phyloP scores from a whole-genome alignment of 64 coral and sea anemone genomes.

The Dendrophyllia cribrosa region DNA sequence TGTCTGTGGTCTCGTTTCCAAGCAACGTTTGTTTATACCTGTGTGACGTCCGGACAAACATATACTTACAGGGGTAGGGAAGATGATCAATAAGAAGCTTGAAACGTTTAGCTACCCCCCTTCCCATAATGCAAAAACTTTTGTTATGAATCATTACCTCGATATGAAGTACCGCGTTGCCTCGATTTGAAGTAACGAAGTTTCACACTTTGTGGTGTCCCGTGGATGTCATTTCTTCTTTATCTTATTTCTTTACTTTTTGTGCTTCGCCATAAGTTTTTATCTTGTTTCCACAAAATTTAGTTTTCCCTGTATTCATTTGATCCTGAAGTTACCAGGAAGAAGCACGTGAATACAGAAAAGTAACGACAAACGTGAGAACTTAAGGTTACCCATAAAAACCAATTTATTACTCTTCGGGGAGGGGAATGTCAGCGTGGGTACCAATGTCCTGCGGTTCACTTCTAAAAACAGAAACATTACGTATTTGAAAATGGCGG shows the following conservation, averaged over 20 bases:
- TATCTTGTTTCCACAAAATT: too few species aligned
- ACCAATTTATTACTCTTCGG: background rate
- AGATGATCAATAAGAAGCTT: background rate
- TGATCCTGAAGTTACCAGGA: too few species aligned
- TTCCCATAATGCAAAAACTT: background rate
- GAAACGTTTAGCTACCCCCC: background rate
- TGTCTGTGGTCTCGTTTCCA: constrained; percentile 27
- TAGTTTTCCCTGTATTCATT: too few species aligned
- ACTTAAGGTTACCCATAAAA: too few species aligned
- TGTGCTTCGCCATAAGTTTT: too few species aligned
- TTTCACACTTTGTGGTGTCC: too few species aligned
- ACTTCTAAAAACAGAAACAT: constrained; percentile 47
- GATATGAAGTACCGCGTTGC: background rate
- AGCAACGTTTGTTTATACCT: constrained; percentile 55
- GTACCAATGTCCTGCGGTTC: background rate
- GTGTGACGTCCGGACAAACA: background rate
- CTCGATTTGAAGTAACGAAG: too few species aligned
- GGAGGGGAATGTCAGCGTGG: background rate
- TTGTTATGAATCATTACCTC: background rate
- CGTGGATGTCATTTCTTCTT: too few species aligned
- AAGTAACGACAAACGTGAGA: too few species aligned
- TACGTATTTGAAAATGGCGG: constrained; percentile 50
- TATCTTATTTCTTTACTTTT: too few species aligned
- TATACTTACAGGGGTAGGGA: background rate
- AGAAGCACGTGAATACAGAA: too few species aligned